Evolutionary conservation across 2,797 vertebrate genomes (phyloP).

Genomic region (Pelobates cultripes): DNA sequence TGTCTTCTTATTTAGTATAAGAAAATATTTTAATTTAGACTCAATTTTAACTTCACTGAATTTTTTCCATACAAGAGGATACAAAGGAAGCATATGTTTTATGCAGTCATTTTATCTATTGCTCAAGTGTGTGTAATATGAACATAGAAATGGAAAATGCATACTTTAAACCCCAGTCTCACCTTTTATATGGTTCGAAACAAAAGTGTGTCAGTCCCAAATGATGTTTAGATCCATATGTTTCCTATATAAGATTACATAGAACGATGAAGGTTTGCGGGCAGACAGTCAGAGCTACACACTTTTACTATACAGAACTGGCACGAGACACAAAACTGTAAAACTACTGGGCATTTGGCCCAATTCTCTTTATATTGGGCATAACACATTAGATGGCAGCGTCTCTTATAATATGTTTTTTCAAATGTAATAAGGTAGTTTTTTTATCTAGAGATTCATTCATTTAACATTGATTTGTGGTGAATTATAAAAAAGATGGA

Average conservation of each 20-base stretch:
- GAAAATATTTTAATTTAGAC: constrained; percentile 12
- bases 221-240: constrained; percentile 27
- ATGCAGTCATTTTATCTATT: not conserved
- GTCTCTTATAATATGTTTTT: not conserved
- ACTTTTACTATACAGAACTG: constrained; percentile 16
- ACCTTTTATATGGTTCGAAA: constrained; percentile 1
- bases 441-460: not conserved
- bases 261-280: not conserved
- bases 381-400: not conserved
- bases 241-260: constrained; percentile 38
- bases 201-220: not conserved
- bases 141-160: constrained; percentile 6
- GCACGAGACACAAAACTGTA: not conserved
- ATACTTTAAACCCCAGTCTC: not conserved
- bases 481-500: too few species aligned
- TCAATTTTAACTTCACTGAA: not conserved
- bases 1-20: not conserved
- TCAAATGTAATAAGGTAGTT: not conserved
- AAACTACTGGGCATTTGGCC: not conserved
- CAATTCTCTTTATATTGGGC: constrained; percentile 8
- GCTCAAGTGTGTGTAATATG: not conserved
- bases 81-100: constrained; percentile 1
- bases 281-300: not conserved
- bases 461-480: too few species aligned
- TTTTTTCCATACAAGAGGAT: not conserved